Evolutionary conservation across 2,888 invertebrate genomes (phyloP), one percentile per base, ranked within the genome.

Genomic region (Drosophila falleni): DNA sequence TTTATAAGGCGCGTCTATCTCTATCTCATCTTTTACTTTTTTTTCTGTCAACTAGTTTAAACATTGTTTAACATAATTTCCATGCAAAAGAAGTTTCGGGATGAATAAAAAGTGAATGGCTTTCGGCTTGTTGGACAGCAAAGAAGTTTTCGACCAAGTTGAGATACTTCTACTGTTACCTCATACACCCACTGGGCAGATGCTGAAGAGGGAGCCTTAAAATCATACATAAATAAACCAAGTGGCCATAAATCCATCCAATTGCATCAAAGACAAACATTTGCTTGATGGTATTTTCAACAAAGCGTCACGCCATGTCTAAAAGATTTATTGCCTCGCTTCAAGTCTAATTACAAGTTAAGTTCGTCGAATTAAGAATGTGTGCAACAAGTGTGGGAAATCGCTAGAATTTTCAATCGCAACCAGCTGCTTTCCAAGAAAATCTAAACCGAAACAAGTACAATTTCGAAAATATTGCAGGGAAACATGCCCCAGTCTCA

Each of bases 321-420:
- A 37, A 5, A 46, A 78, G 84, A 85, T 85, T 85, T 88, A 85
- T 85, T 58, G 55, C 42, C 51, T 66, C 69, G 75, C 68, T 66
- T 72, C 88, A 70, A 88, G 73, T 88, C 88, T 80, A 88, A 84
- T 84, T 84, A 78, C 88, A 80, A 80, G 74, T 71, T 70, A 86
- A 86, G 86, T 82, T 88, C 80, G 69, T 78, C 80, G 88, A 88
- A 86, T 84, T 70, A 78, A 74, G 69, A 81, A 65, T 67, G 67
- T 50, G 75, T 42, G 67, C 84, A 86, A 88, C 84, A 88, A 85
- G 85, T 88, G 89, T 83, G 81, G 76, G 78, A 80, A 85, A 83
- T 74, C 39, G 65, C 60, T 26, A 63, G 68, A 79, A 53, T 67
- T 50, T 72, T 55, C 64, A 58, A 65, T 56, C 3, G 59, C 31